These are phyloP conservation scores for Chinchilla lanigera DNA, from an alignment of 2,113 vertebrate genomes.

Conservation along the genomic window DNA sequence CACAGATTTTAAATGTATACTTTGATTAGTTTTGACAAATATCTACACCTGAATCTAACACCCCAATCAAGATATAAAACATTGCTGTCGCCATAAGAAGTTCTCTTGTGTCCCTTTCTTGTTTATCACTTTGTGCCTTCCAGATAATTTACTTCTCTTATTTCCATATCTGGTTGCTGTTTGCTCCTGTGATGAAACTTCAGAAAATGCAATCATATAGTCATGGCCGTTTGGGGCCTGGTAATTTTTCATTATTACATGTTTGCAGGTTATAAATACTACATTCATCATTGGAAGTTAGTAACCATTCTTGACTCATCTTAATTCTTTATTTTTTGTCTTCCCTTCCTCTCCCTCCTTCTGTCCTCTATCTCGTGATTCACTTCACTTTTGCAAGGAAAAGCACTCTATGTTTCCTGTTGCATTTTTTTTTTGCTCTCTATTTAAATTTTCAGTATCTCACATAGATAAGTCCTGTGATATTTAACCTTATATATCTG, in stretches of 20 bases:
- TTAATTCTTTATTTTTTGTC: not conserved
- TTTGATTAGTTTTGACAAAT: conserved; percentile 67
- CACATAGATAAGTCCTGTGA: not conserved
- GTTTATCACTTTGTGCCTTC: not conserved
- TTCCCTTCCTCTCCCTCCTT: not conserved
- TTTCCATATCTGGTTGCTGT: not conserved
- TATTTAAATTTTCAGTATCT: not conserved
- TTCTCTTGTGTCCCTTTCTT: not conserved
- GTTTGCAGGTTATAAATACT: not conserved
- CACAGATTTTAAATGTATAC: not conserved
- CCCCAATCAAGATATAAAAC: conserved; percentile 29
- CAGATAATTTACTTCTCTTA: not conserved
- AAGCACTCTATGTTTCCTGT: not conserved
- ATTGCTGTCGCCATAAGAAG: not conserved
- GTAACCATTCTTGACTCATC: not conserved
- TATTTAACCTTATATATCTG: not conserved
- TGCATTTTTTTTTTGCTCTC: not conserved
- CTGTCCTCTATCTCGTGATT: not conserved
- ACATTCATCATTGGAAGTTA: not conserved
- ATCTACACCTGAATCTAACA: conserved; percentile 36
- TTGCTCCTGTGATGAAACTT: not conserved
- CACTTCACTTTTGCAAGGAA: not conserved
- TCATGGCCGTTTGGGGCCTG: not conserved
- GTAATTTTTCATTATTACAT: not conserved
- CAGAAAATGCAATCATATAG: not conserved